These are phyloP conservation scores for Sphenodon punctatus DNA, from an alignment of 2,797 vertebrate species.

Conservation along the genomic window DNA sequence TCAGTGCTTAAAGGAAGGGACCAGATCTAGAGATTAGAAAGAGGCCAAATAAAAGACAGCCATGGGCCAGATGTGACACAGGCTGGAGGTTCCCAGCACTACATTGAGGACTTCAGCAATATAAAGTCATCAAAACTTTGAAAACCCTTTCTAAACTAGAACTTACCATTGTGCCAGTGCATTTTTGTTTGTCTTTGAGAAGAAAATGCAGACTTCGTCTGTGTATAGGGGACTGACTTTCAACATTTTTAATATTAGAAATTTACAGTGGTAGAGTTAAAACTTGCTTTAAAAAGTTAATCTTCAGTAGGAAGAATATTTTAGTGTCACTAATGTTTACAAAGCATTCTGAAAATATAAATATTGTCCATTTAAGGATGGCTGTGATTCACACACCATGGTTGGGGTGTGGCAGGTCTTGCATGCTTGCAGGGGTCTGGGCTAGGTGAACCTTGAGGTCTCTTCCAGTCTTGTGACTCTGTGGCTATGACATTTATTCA, in stretches of 20 bases:
- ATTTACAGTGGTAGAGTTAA: neutral
- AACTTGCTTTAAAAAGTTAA: neutral
- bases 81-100: too few species aligned
- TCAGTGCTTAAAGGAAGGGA: too few species aligned
- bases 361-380: neutral
- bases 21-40: too few species aligned
- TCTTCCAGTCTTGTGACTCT: too few species aligned
- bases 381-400: too few species aligned
- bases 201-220: neutral
- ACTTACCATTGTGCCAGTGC: neutral
- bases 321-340: neutral
- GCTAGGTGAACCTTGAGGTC: too few species aligned
- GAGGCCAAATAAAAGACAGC: too few species aligned
- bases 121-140: neutral
- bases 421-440: too few species aligned
- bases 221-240: neutral
- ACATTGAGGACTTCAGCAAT: neutral
- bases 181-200: neutral
- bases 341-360: neutral
- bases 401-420: too few species aligned
- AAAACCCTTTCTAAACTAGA: neutral
- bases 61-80: too few species aligned
- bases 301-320: neutral
- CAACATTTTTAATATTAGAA: neutral
- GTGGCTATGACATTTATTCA: too few species aligned